These are phyloP conservation scores for Liasis olivaceus DNA, from an alignment of 2,797 vertebrate genomes.

Conservation along the genomic window DNA sequence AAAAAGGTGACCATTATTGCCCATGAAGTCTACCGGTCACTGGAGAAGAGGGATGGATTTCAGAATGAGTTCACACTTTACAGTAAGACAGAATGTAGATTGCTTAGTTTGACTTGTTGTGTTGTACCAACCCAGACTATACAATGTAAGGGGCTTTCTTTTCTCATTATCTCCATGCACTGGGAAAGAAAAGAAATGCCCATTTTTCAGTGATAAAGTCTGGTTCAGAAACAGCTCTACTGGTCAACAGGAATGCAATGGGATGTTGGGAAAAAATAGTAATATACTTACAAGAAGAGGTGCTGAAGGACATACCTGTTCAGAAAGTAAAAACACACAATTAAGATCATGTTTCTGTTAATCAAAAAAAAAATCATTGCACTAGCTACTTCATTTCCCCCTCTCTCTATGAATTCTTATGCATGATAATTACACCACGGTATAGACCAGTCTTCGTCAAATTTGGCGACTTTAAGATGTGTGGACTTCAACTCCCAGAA, in stretches of 20 bases:
- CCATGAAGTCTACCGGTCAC: neutral
- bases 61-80: neutral
- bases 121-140: neutral
- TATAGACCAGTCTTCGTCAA: neutral
- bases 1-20: neutral
- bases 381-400: neutral
- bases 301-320: constrained; percentile 16
- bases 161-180: neutral
- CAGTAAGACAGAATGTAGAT: neutral
- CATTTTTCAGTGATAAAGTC: neutral
- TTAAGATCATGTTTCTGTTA: neutral
- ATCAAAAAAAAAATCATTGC: neutral
- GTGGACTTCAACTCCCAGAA: too few relatives aligned
- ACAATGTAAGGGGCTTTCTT: neutral
- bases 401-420: neutral
- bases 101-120: neutral
- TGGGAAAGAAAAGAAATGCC: neutral
- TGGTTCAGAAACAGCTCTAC: neutral
- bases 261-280: neutral
- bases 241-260: neutral
- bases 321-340: neutral
- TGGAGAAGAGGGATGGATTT: neutral
- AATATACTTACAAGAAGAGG: constrained; percentile 13
- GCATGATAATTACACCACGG: neutral
- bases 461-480: neutral